phyloP scores from a whole-genome alignment of 2,113 vertebrate species.

The Aegypius monachus region DNA sequence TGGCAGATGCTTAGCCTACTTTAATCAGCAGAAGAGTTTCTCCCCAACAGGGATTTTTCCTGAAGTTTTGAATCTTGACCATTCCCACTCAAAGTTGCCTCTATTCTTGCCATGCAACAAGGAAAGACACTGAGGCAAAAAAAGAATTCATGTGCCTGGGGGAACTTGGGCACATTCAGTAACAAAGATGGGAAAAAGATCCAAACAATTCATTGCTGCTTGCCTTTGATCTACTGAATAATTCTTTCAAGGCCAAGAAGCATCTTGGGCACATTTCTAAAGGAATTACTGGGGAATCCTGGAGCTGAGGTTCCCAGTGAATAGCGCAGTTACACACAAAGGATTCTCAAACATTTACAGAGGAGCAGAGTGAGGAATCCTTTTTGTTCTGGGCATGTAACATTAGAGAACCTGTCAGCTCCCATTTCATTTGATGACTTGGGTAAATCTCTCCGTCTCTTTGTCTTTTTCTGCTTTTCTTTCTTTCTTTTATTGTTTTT shows the following conservation, averaged over 20 bases:
- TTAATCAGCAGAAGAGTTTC: background rate
- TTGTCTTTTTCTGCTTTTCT: constrained; percentile 25
- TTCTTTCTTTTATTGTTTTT: background rate
- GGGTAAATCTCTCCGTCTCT: constrained; percentile 37
- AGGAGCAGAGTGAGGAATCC: constrained; percentile 13
- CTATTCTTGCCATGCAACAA: background rate
- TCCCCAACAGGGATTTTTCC: background rate
- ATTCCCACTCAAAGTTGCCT: background rate
- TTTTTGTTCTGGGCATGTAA: constrained; percentile 50
- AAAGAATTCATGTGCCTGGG: background rate
- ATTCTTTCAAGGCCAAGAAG: background rate
- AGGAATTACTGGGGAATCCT: background rate
- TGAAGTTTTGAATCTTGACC: background rate
- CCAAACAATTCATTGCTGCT: background rate
- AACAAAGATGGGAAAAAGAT: background rate
- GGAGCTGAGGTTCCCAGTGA: background rate
- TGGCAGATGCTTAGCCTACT: background rate
- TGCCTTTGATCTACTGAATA: background rate
- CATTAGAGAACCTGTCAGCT: constrained; percentile 57
- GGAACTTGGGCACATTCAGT: background rate
- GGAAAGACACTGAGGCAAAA: background rate
- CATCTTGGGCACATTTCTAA: background rate
- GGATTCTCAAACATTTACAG: background rate
- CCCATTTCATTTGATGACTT: constrained; percentile 21
- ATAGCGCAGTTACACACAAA: background rate